Evolutionary conservation across 2,888 invertebrate species (phyloP).

Genomic region (Plebejus anna): DNA sequence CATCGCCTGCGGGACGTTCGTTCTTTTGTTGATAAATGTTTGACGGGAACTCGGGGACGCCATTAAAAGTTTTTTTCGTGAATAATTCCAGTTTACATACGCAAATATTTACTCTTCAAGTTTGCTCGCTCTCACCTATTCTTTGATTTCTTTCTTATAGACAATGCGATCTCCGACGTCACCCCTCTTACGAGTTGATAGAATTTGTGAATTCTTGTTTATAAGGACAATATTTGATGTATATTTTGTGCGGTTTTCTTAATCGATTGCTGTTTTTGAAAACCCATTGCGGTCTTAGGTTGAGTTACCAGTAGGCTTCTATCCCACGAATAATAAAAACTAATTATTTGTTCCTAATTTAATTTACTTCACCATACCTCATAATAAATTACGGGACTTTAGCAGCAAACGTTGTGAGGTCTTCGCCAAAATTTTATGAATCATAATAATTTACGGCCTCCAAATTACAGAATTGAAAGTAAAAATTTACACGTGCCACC

Average conservation of each 20-base stretch:
- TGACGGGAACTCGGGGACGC: constrained; percentile 80
- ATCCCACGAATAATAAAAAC: too few relatives aligned
- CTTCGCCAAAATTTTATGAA: too few relatives aligned
- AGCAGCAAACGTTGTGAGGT: too few relatives aligned
- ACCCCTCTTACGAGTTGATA: constrained; percentile 53
- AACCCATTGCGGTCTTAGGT: neutral
- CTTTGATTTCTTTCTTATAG: constrained; percentile 75
- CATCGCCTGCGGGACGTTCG: constrained; percentile 80
- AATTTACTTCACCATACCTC: too few relatives aligned
- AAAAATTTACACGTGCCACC: neutral
- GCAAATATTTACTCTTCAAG: constrained; percentile 77
- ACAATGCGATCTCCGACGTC: constrained; percentile 54
- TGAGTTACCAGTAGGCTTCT: too few relatives aligned
- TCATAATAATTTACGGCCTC: neutral
- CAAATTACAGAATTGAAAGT: neutral
- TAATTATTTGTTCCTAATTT: too few relatives aligned
- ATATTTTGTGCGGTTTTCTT: neutral
- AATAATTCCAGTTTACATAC: constrained; percentile 80
- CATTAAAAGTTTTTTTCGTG: constrained; percentile 80
- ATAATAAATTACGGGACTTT: too few relatives aligned
- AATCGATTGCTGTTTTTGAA: neutral
- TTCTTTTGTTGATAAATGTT: constrained; percentile 81
- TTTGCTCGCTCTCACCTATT: constrained; percentile 76
- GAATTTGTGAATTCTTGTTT: constrained; percentile 64
- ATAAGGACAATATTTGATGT: neutral